Conservation (phyloP, 2,797 vertebrate species). For the Spheniscus humboldti region DNA sequence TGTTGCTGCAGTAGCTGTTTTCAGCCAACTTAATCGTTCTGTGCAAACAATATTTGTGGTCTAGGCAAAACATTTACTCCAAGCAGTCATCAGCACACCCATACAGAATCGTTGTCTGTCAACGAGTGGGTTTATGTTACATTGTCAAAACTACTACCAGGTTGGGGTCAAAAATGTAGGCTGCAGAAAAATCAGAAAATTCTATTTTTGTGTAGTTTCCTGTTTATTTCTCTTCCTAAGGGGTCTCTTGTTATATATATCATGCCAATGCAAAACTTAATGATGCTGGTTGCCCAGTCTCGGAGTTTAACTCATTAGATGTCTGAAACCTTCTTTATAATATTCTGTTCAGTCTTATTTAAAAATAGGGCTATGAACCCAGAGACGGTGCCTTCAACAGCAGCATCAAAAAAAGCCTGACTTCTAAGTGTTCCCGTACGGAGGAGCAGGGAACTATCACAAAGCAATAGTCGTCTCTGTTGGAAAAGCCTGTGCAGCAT, state of each 20-base stretch:
- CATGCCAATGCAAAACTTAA: background rate
- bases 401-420: background rate
- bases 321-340: background rate
- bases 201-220: background rate
- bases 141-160: background rate
- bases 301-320: background rate
- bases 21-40: background rate
- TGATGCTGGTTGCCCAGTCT: accelerated
- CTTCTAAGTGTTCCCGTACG: background rate
- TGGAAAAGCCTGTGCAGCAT: background rate
- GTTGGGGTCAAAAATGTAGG: constrained; percentile 13
- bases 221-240: background rate
- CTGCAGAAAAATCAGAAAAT: background rate
- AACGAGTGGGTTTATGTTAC: constrained; percentile 27
- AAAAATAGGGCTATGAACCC: background rate
- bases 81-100: background rate
- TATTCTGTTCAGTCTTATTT: background rate
- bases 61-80: background rate
- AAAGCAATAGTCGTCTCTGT: background rate
- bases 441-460: background rate
- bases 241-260: background rate
- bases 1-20: background rate
- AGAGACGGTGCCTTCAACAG: background rate
- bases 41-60: background rate
- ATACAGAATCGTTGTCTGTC: background rate